Evolutionary conservation across 2,797 vertebrate species (phyloP).

Genomic region (Clarias pachynema): DNA sequence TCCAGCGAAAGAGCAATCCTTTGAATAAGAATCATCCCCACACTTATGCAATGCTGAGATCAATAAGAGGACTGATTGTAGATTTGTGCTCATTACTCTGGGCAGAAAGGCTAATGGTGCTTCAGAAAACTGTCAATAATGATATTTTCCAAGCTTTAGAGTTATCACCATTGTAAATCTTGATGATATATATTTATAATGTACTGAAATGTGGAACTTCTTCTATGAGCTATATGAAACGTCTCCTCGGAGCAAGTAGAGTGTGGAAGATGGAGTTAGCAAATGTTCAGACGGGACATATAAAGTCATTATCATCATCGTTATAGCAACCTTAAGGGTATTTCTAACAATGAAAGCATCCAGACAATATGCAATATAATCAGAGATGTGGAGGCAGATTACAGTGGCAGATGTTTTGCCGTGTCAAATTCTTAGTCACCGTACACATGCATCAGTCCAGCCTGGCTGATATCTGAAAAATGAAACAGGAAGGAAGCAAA

Average conservation of each 20-base stretch:
- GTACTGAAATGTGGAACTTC: background rate
- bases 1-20: conserved; percentile 33
- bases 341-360: conserved; percentile 3
- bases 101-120: conserved; percentile 44
- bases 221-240: conserved; percentile 1
- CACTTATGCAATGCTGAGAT: conserved; percentile 41
- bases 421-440: background rate
- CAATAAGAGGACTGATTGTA: conserved; percentile 44
- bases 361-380: background rate
- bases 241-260: background rate
- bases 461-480: conserved; percentile 30
- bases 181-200: conserved; percentile 30
- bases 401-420: conserved; percentile 12
- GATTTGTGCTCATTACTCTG: conserved; percentile 44
- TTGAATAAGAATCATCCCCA: conserved; percentile 40
- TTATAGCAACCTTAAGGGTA: conserved; percentile 4
- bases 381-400: conserved; percentile 2
- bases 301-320: conserved; percentile 26
- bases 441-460: background rate
- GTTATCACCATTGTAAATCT: conserved; percentile 26
- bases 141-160: conserved; percentile 26
- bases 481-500: conserved; percentile 33
- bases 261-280: conserved; percentile 12
- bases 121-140: conserved; percentile 45
- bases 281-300: conserved; percentile 9